Evolutionary conservation across 1,140 invertebrate species (phyloP).

Genomic region (Andrena cerasifolii): DNA sequence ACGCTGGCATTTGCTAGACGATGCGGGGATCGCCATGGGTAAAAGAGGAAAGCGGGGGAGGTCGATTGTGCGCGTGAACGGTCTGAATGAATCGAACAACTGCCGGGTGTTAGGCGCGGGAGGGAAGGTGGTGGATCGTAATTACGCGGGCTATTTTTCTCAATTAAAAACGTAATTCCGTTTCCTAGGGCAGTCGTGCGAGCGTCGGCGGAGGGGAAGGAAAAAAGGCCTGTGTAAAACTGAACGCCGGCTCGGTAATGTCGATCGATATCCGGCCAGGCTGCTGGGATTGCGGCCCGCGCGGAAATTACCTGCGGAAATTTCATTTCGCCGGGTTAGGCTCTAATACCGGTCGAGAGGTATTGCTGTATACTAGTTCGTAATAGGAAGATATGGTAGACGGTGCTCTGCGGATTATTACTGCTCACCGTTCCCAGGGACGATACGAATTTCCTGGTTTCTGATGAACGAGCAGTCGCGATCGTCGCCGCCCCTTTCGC

Average conservation of each 20-base stretch:
- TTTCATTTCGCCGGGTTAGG: slow-evolving; percentile 51
- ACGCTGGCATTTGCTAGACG: no score
- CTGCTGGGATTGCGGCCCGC: slow-evolving; percentile 25
- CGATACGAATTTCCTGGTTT: neutral
- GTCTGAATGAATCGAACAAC: neutral
- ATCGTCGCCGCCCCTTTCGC: neutral
- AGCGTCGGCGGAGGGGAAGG: neutral
- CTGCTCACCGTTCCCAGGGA: neutral
- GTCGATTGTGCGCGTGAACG: neutral
- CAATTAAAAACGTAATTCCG: slow-evolving; percentile 44
- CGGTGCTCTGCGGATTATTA: slow-evolving; percentile 1
- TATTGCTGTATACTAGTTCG: slow-evolving; percentile 22
- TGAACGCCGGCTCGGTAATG: slow-evolving; percentile 19
- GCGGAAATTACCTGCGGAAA: slow-evolving; percentile 56
- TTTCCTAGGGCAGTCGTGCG: neutral
- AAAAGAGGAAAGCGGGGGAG: neutral
- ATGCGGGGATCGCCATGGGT: neutral
- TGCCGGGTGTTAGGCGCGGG: neutral
- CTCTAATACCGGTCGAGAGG: slow-evolving; percentile 39
- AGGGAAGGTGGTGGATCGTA: neutral
- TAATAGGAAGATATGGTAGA: slow-evolving; percentile 21
- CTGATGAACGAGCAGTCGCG: neutral
- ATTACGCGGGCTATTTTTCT: slow-evolving; percentile 44
- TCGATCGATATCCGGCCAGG: slow-evolving; percentile 43
- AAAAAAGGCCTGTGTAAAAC: slow-evolving; percentile 10